These are phyloP conservation scores for Didymodactylos carnosus DNA, from an alignment of 2,888 invertebrate species.

Conservation along the genomic window DNA sequence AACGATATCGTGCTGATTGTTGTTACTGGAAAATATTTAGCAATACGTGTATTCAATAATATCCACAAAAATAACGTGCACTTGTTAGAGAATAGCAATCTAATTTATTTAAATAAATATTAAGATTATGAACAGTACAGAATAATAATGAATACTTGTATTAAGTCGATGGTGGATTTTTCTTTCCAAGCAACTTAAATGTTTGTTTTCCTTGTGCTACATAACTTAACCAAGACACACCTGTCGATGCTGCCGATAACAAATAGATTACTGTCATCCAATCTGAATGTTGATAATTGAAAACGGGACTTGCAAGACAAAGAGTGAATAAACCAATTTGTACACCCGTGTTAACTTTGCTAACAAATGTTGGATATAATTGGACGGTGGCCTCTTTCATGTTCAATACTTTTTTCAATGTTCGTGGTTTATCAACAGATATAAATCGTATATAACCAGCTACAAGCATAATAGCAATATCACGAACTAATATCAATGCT, in stretches of 20 bases:
- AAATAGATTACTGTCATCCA: neutral
- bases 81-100: too few species aligned
- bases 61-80: too few species aligned
- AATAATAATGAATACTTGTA: too few species aligned
- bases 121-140: too few species aligned
- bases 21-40: too few species aligned
- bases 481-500: neutral
- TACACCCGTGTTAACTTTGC: slow-evolving; percentile 10
- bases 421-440: neutral
- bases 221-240: slow-evolving; percentile 4
- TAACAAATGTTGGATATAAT: slow-evolving; percentile 5
- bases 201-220: neutral
- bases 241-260: slow-evolving; percentile 1
- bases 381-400: slow-evolving; percentile 7
- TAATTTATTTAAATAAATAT: too few species aligned
- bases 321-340: slow-evolving; percentile 7
- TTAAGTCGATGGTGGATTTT: too few species aligned
- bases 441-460: neutral
- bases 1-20: too few species aligned
- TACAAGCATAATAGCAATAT: neutral
- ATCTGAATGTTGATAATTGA: slow-evolving; percentile 4
- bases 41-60: too few species aligned
- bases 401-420: slow-evolving; percentile 6
- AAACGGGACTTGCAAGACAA: slow-evolving; percentile 3
- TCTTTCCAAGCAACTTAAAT: neutral